Evolutionary conservation across 2,888 invertebrate genomes (phyloP), one percentile per base, ranked within the genome.

Genomic region (Trachelus iudaicus): DNA sequence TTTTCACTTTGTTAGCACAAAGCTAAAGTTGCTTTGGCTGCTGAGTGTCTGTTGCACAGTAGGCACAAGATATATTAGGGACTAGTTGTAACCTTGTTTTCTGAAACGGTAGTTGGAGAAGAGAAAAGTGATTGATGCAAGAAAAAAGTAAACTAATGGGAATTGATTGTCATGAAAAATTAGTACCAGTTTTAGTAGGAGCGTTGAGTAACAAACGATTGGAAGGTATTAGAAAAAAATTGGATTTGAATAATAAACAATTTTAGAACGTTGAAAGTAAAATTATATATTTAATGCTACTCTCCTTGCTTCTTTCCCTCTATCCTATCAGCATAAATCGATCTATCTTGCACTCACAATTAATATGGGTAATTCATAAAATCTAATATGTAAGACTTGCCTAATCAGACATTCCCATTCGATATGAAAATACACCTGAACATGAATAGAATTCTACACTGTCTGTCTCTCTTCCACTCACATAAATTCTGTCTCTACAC

Each of bases 381-480:
- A 23, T 56, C 56, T 23, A 56, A 56, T 56, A 4, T 56, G 23
- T 23, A 56, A 56, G 23, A 56, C 23, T 56, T 71, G 30, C 76
- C 37, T 35, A 23, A 9, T 37, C 80, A 81, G 79, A 83, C 82
- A 78, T 79, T 81, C 23, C 9, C 76, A 76, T 76, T 80, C 77
- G 73, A 81, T 80, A 23, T 56, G 1, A 56, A 56, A 56, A 56
- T 23, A 23, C 9, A 56, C 9, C 1, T 23, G 9, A 23, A 56
- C 2, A 23, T 1, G 9, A 56, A 23, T 6, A 56, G 9, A 6
- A 56, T 23, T 56, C 6, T 56, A 56, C 81, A 81, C 79, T 82
- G 81, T 81, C 80, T 79, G 75, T 75, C 74, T 34, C 77, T 80
- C 81, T 78, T 79, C 76, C 79, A 79, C 82, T 79, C 79, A 79